A percentile compares a stretch with the other conserved stretches of the same genome.
Evolutionary conservation across 2,113 vertebrate species (phyloP).

Genomic region (Hydrolagus affinis): DNA sequence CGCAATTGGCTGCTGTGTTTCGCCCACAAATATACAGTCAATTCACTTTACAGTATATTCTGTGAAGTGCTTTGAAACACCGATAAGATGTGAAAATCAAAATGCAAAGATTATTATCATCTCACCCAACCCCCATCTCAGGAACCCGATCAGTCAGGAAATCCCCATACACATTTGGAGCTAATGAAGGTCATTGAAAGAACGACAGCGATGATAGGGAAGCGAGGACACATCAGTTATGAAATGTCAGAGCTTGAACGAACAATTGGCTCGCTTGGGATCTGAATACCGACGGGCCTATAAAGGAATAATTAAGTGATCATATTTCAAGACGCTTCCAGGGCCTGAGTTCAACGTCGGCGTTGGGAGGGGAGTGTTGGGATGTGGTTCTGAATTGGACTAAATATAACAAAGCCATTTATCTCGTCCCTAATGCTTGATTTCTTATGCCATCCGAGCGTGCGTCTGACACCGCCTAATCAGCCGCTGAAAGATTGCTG

Average conservation of each 20-base stretch:
- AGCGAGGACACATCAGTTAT: background rate
- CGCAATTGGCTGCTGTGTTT: too few species aligned
- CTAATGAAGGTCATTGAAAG: background rate
- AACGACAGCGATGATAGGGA: background rate
- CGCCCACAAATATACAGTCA: too few species aligned
- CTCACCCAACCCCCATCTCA: background rate
- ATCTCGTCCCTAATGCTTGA: background rate
- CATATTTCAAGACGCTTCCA: too few species aligned
- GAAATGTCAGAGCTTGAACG: background rate
- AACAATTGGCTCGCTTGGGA: background rate
- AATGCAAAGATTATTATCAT: too few species aligned
- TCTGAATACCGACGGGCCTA: background rate
- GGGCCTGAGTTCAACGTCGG: background rate
- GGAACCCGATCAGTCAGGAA: conserved; percentile 10
- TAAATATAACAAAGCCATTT: background rate
- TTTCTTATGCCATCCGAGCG: background rate
- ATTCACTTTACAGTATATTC: too few species aligned
- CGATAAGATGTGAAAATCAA: too few species aligned
- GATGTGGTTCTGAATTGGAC: background rate
- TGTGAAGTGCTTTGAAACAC: too few species aligned
- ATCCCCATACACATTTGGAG: background rate
- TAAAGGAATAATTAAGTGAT: background rate
- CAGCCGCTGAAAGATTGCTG: too few species aligned
- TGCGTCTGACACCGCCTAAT: too few species aligned
- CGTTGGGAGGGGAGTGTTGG: background rate